These are phyloP conservation scores for Troilus luridus DNA, from an alignment of 2,888 invertebrate genomes.

Conservation along the genomic window DNA sequence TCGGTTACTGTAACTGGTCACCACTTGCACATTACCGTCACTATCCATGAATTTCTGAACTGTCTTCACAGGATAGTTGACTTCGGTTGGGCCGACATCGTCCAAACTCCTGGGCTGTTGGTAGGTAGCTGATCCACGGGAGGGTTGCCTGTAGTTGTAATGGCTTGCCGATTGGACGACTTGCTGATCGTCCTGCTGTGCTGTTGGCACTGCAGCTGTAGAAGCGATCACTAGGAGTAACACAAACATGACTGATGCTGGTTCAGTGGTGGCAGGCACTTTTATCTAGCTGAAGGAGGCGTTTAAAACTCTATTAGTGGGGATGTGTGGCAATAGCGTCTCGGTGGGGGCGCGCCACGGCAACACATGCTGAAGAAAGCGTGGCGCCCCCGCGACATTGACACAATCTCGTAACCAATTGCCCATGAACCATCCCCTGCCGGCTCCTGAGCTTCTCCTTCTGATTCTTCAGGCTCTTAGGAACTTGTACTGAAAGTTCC, in stretches of 20 bases:
- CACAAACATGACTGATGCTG: conserved; percentile 56
- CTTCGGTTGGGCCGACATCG: conserved; percentile 49
- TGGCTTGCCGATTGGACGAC: conserved; percentile 61
- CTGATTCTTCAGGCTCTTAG: conserved; percentile 33
- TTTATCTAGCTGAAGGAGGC: conserved; percentile 57
- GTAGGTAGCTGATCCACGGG: conserved; percentile 24
- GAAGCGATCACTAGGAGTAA: conserved; percentile 52
- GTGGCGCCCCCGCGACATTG: conserved; percentile 60
- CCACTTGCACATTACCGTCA: conserved; percentile 63
- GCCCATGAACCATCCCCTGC: conserved; percentile 62
- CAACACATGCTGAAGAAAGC: conserved; percentile 59
- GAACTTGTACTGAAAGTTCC: background rate
- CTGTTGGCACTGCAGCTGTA: conserved; percentile 19
- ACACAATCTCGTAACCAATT: conserved; percentile 60
- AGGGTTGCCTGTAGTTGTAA: conserved; percentile 48
- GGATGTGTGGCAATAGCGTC: conserved; percentile 41
- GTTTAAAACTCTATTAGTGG: conserved; percentile 55
- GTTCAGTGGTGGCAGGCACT: conserved; percentile 9
- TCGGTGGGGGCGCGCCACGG: conserved; percentile 25
- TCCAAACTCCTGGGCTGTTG: conserved; percentile 9
- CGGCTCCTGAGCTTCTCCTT: conserved; percentile 33
- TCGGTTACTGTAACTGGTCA: conserved; percentile 62
- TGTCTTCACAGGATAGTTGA: conserved; percentile 62
- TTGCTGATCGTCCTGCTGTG: conserved; percentile 59
- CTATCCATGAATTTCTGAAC: conserved; percentile 61